Conservation (phyloP, 2,113 vertebrate genomes). For the Pseudonaja textilis region DNA sequence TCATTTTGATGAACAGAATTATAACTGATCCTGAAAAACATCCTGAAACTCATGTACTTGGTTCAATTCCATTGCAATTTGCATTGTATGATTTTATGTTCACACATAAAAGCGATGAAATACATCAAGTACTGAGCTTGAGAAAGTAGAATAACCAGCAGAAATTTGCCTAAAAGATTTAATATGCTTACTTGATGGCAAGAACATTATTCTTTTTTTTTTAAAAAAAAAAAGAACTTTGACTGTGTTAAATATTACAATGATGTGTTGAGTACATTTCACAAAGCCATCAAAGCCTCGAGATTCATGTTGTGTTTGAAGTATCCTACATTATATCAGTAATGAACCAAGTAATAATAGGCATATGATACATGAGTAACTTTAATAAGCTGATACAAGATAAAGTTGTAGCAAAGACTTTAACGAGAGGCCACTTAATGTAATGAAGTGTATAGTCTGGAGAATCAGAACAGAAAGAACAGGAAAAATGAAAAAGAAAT, state of each 20-base stretch:
- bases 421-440: background rate
- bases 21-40: background rate
- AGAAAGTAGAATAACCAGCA: background rate
- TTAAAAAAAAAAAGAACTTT: background rate
- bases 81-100: background rate
- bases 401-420: background rate
- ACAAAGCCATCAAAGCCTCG: background rate
- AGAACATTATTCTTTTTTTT: background rate
- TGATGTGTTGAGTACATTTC: background rate
- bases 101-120: background rate
- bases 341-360: background rate
- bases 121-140: background rate
- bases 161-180: background rate
- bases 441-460: background rate
- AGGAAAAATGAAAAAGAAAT: background rate
- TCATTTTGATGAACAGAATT: background rate
- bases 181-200: background rate
- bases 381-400: background rate
- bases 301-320: background rate
- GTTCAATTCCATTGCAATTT: background rate
- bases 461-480: background rate
- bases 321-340: background rate
- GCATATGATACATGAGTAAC: background rate
- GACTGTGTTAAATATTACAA: background rate
- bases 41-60: background rate